Base-by-base conservation (phyloP, 2,113 vertebrate species). In the Leiothrix lutea region DNA sequence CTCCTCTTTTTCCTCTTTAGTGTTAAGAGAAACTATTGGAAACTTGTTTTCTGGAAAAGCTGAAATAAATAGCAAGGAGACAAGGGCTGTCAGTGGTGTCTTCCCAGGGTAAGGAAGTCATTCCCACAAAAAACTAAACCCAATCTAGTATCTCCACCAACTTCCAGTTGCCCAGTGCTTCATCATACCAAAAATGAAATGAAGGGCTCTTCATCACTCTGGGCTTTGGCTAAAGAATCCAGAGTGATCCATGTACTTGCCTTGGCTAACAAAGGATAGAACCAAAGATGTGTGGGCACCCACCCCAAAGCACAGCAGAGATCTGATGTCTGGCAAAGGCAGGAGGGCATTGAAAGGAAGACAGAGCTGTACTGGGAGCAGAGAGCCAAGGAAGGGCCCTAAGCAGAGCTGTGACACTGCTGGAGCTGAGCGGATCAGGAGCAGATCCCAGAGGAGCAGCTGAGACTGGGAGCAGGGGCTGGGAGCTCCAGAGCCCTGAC, bases 221-320 rank as follows among this genome's bases (percentile, higher is more conserved):
- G 21, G 1, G 2, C 1, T 42, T 58, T 38, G 72, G 40, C 69
- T 87, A 29, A 42, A 80, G 60, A 71, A 57, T 17, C 26, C 54
- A 25, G 4, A 58, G 40, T 8, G 7, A 54, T 24, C 36, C 28
- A 9, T 3, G 21, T 16, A 28, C 33, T 75, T 8, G 0, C 51
- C 20, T 38, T 23, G 28, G 29, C 48, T 56, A 33, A 45, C 3
- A 6, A 29, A 4, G 15, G 66, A n/a, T 2, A 75, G 51, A 83
- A 50, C 10, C 62, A 72, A 23, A 54, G 17, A n/a, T 31, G 11
- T 35, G n/a, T 38, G 54, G 31, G 31, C 83, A 35, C 4, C 54
- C 58, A 44, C 5, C 47, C 11, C 3, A 0, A 40, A 12, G 21
- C 8, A 5, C 3, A 8, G 4, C 0, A 1, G 77, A 67, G 64